Base-by-base conservation (phyloP, 2,888 invertebrate genomes). In the Hemicrepidius hirtus region DNA sequence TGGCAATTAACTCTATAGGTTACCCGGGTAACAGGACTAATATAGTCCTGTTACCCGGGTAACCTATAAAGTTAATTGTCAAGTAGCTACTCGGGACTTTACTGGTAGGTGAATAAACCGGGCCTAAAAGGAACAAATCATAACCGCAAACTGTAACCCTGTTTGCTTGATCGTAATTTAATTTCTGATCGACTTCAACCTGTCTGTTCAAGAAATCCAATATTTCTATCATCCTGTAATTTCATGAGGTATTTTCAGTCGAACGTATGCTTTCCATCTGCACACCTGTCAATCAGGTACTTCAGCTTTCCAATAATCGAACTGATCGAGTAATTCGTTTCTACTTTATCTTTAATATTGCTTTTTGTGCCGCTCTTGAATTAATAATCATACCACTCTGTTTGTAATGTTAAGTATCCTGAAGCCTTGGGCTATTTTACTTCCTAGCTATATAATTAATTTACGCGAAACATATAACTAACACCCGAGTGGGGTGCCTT, bases 371-470 rank as follows among this genome's bases (percentile, higher is more conserved):
- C 37, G 0, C 10, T 4, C 20, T 1, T 57, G 57, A 57, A 57
- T 57, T 37, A 37, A 57, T 57, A 57, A 57, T 35, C 37, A 20
- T 12, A 57, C 12, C 57, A 46, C 16, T 16, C 18, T 1, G 6
- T 46, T 4, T 16, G 2, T 10, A 3, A 13, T 46, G 6, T 6
- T 46, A 16, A 35, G 37, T 35, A 37, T 24, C 32, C 18, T 21
- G 20, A 60, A 13, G 41, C 60, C 44, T 21, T 13, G 13, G 12
- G 60, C 44, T 44, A 7, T 44, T 21, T 60, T 60, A 28, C 44
- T 60, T 60, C 60, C 60, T 28, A 60, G 24, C 6, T 44, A 12
- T 44, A 12, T 60, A 60, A 60, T 60, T 60, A 60, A 60, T 60
- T 60, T 60, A 44, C 20, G 18, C 35, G 37, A 16, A 37, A 57